Conservation (phyloP, 2,888 invertebrate species). For the Pasiphila rectangulata region DNA sequence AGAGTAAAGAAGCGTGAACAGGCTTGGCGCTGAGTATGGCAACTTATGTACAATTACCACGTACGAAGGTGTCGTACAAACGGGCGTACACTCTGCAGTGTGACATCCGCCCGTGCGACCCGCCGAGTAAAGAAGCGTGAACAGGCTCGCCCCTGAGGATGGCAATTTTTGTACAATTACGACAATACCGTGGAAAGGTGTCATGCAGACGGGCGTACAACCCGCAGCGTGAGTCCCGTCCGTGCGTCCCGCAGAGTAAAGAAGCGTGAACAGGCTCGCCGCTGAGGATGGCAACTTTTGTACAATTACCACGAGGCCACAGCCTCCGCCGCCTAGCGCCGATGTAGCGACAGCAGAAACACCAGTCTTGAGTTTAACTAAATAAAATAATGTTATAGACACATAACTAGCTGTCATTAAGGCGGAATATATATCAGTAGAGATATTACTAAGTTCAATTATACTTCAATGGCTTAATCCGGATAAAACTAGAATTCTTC, state of each 20-base stretch:
- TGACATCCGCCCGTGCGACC: too few species aligned
- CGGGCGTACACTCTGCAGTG: too few species aligned
- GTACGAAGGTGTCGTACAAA: too few species aligned
- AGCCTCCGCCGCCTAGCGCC: conserved; percentile 33
- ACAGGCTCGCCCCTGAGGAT: too few species aligned
- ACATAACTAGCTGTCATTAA: too few species aligned
- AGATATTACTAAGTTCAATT: too few species aligned
- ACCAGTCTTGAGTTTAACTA: background rate
- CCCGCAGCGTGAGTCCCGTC: conserved; percentile 38
- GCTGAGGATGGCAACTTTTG: conserved; percentile 75
- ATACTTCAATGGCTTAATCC: too few species aligned
- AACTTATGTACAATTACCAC: conserved; percentile 75
- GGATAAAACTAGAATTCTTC: conserved; percentile 8
- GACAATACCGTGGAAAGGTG: too few species aligned
- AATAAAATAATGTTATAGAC: background rate
- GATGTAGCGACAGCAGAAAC: conserved; percentile 48
- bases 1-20: conserved; percentile 57
- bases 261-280: conserved; percentile 60
- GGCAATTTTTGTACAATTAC: too few species aligned
- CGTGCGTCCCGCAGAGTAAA: conserved; percentile 39
- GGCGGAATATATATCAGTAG: too few species aligned
- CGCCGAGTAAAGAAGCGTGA: too few species aligned
- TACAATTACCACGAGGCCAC: conserved; percentile 62
- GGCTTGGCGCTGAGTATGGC: conserved; percentile 66
- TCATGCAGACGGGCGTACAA: background rate